These are phyloP conservation scores for Pseudococcus jackbeardsleyi DNA, from an alignment of 2,888 invertebrate genomes.

Conservation along the genomic window DNA sequence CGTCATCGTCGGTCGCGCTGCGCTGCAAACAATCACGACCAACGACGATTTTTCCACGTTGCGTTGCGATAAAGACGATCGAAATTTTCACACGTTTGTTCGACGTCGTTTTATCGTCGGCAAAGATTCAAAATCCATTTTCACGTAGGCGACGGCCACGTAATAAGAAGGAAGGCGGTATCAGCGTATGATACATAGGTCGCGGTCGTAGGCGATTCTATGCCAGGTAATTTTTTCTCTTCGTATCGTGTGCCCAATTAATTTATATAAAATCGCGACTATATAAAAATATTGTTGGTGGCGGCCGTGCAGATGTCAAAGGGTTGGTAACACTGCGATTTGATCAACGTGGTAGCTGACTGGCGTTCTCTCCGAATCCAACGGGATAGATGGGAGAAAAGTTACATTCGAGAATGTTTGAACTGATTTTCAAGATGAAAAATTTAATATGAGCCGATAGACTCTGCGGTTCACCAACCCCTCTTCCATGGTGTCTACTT, in stretches of 20 bases:
- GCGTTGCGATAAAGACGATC: not conserved
- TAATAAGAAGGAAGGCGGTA: constrained; percentile 4
- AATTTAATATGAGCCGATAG: too few relatives aligned
- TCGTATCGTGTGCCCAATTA: not conserved
- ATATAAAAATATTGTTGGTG: not conserved
- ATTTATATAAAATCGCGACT: not conserved
- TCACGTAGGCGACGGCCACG: not conserved
- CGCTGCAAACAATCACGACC: not conserved
- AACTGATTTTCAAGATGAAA: too few relatives aligned
- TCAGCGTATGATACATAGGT: not conserved
- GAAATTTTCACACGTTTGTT: not conserved
- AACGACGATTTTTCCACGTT: not conserved
- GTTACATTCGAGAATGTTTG: too few relatives aligned
- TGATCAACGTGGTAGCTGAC: not conserved
- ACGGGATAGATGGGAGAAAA: too few relatives aligned
- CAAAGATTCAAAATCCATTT: not conserved
- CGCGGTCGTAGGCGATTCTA: not conserved
- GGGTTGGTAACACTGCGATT: not conserved
- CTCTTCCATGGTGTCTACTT: too few relatives aligned
- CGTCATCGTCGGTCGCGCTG: not conserved
- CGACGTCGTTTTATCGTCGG: not conserved
- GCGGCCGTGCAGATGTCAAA: not conserved
- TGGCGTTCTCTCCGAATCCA: too few relatives aligned
- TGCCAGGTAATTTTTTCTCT: not conserved
- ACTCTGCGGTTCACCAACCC: too few relatives aligned